Conservation (phyloP, 2,797 vertebrate genomes). For the Micropoecilia bifurca region DNA sequence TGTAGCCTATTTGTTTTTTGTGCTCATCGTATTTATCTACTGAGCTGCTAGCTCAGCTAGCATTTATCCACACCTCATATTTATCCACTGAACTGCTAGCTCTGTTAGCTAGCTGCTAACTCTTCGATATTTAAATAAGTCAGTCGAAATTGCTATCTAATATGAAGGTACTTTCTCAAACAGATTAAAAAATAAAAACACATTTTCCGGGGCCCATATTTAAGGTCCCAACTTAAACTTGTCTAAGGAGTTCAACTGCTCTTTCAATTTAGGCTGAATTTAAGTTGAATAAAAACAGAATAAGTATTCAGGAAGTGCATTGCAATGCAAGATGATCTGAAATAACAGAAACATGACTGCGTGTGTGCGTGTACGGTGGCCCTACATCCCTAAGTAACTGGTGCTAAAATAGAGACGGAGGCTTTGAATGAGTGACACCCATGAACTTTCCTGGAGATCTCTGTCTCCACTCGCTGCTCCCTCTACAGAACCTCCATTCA, state of each 20-base stretch:
- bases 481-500: slow-evolving; percentile 67
- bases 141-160: too few species aligned
- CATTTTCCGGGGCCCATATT: too few species aligned
- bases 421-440: slow-evolving; percentile 73
- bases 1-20: slow-evolving; percentile 14
- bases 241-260: background rate
- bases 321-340: background rate
- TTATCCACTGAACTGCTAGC: too few species aligned
- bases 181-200: too few species aligned
- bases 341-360: slow-evolving; percentile 3
- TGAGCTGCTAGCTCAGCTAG: too few species aligned
- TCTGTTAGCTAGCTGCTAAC: too few species aligned
- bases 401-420: slow-evolving; percentile 68
- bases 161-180: too few species aligned
- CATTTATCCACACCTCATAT: too few species aligned
- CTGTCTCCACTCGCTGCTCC: slow-evolving; percentile 42
- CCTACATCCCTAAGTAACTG: slow-evolving; percentile 35
- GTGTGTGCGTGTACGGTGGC: background rate
- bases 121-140: too few species aligned
- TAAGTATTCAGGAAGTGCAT: background rate
- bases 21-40: slow-evolving; percentile 7
- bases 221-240: background rate
- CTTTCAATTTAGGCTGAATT: background rate
- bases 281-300: background rate
- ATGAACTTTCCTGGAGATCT: slow-evolving; percentile 77